A percentile compares a stretch with the other conserved stretches of the same genome.
Evolutionary conservation across 2,113 vertebrate genomes (phyloP).

Genomic region (Eidolon helvum): DNA sequence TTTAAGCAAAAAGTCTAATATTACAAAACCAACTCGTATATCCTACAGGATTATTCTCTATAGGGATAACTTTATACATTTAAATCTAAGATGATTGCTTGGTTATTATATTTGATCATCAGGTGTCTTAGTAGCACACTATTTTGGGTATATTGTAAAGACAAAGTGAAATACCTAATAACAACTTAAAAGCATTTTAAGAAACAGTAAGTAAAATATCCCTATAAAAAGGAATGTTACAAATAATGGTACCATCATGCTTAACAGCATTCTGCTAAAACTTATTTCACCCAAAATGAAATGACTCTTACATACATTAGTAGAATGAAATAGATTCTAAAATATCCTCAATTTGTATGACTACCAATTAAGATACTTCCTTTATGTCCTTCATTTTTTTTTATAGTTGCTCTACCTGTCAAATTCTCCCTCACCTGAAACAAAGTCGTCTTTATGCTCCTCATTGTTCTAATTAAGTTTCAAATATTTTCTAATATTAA

Average conservation of each 20-base stretch:
- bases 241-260: not conserved
- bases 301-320: not conserved
- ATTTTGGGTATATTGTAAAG: not conserved
- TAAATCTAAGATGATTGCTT: not conserved
- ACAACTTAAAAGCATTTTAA: constrained; percentile 36
- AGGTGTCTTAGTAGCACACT: not conserved
- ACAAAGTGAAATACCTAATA: constrained; percentile 36
- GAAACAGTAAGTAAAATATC: constrained; percentile 3
- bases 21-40: not conserved
- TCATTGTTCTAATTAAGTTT: constrained; percentile 40
- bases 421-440: not conserved
- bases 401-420: not conserved
- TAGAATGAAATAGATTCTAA: not conserved
- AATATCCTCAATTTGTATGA: not conserved
- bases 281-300: constrained; percentile 27
- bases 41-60: not conserved
- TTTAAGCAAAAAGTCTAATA: constrained; percentile 5
- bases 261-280: constrained; percentile 28
- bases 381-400: constrained; percentile 5
- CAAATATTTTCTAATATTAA: constrained; percentile 6
- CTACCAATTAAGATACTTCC: not conserved
- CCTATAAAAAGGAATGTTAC: not conserved
- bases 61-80: not conserved
- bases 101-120: not conserved
- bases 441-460: not conserved